A percentile compares a stretch with the other conserved stretches of the same genome.
Conservation (phyloP, 2,888 invertebrate species). For the Cryptops parisi region DNA sequence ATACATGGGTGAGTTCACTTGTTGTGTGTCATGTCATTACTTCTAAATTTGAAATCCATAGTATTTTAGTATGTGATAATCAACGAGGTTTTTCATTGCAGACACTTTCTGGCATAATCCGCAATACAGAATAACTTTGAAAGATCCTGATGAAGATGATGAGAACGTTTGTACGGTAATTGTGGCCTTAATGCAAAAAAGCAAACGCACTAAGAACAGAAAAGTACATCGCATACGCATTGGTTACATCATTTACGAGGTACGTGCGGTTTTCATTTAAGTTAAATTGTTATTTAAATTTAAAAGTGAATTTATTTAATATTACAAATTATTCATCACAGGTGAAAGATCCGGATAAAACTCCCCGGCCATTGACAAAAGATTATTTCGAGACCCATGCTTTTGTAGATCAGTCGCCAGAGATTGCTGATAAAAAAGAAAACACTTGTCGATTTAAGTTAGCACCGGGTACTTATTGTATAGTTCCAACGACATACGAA, state of each 20-base stretch:
- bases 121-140: conserved; percentile 71
- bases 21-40: not conserved
- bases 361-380: conserved; percentile 58
- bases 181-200: conserved; percentile 92
- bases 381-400: conserved; percentile 93
- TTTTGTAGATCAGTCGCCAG: conserved; percentile 73
- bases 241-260: conserved; percentile 87
- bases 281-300: not conserved
- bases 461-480: conserved; percentile 84
- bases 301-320: not conserved
- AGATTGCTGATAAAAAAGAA: conserved; percentile 91
- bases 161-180: conserved; percentile 76
- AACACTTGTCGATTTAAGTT: conserved; percentile 83
- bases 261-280: too few species aligned
- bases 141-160: conserved; percentile 59
- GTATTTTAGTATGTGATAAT: too few species aligned
- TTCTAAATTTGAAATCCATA: too few species aligned
- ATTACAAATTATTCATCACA: conserved; percentile 27
- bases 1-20: conserved; percentile 45
- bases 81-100: too few species aligned
- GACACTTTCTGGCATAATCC: conserved; percentile 90
- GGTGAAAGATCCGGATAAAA: conserved; percentile 47
- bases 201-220: conserved; percentile 71
- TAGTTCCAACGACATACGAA: conserved; percentile 93
- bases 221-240: conserved; percentile 84